Conservation (phyloP, 1,140 invertebrate genomes). For the Patella vulgata region DNA sequence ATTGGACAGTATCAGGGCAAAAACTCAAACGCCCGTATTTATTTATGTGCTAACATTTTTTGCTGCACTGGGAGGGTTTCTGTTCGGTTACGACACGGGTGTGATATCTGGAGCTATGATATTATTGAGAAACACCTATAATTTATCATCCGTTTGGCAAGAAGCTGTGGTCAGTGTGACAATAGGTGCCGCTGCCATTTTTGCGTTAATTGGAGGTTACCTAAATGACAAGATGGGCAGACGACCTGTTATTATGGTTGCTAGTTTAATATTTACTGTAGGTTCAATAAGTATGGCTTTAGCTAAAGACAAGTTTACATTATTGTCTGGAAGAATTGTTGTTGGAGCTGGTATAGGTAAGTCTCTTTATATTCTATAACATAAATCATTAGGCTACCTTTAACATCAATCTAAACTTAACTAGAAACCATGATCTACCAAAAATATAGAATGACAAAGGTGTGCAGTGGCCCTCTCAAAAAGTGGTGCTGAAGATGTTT, state of each 20-base stretch:
- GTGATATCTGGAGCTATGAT: conserved; percentile 77
- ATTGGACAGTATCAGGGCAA: conserved; percentile 50
- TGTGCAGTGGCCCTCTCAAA: background rate
- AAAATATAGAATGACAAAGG: background rate
- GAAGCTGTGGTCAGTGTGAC: conserved; percentile 67
- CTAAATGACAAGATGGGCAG: conserved; percentile 70
- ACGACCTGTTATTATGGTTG: conserved; percentile 70
- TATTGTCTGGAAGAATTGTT: conserved; percentile 72
- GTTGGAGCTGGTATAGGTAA: conserved; percentile 74
- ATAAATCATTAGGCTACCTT: no score
- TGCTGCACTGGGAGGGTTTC: conserved; percentile 72
- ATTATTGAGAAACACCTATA: conserved; percentile 66
- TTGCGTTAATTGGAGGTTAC: conserved; percentile 70
- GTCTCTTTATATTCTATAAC: conserved; percentile 26
- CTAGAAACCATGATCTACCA: background rate
- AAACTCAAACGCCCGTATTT: conserved; percentile 52
- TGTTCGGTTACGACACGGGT: conserved; percentile 78
- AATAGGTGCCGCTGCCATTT: conserved; percentile 69
- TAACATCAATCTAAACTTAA: background rate
- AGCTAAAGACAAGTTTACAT: conserved; percentile 67
- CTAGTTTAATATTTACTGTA: conserved; percentile 71
- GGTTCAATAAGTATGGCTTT: conserved; percentile 72
- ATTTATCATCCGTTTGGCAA: conserved; percentile 70
- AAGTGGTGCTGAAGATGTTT: no score
- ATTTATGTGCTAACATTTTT: conserved; percentile 63